Percentiles rank a stretch among this genome's conserved stretches.
Conservation (phyloP, 2,113 vertebrate species). For the Ibidorhyncha struthersii region DNA sequence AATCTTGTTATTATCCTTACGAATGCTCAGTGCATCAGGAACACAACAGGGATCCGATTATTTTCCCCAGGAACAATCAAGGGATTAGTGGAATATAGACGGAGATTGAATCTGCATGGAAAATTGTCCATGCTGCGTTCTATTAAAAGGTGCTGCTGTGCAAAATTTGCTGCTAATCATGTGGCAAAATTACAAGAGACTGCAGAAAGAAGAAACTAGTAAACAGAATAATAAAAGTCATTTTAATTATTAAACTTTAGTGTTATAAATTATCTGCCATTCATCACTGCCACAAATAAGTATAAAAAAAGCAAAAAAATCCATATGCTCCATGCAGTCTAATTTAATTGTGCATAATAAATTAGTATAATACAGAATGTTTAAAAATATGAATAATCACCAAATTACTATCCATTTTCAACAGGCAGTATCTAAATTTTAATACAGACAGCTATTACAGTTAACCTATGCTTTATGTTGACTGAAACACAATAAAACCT, state of each 20-base stretch:
- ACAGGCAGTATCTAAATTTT: constrained; percentile 36
- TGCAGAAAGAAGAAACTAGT: constrained; percentile 64
- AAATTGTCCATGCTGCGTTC: constrained; percentile 83
- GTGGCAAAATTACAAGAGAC: constrained; percentile 68
- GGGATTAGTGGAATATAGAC: constrained; percentile 84
- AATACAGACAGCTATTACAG: constrained; percentile 13
- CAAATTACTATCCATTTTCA: constrained; percentile 47
- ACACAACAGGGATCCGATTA: constrained; percentile 65
- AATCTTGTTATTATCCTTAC: constrained; percentile 72
- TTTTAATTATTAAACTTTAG: constrained; percentile 75
- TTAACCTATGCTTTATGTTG: constrained; percentile 38
- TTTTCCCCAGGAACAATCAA: constrained; percentile 80
- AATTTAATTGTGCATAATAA: constrained; percentile 66
- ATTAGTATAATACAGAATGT: constrained; percentile 35
- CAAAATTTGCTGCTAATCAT: constrained; percentile 76
- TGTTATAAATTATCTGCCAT: constrained; percentile 69
- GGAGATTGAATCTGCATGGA: constrained; percentile 77
- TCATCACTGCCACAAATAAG: constrained; percentile 62
- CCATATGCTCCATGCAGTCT: constrained; percentile 5
- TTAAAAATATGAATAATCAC: constrained; percentile 62
- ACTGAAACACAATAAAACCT: constrained; percentile 45
- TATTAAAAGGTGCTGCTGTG: constrained; percentile 83
- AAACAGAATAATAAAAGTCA: constrained; percentile 77
- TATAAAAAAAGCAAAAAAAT: constrained; percentile 30
- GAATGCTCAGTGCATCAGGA: constrained; percentile 69